Percentiles rank a stretch among this genome's conserved stretches.
Conservation (phyloP, 1,140 invertebrate species). For the Caerostris darwini region DNA sequence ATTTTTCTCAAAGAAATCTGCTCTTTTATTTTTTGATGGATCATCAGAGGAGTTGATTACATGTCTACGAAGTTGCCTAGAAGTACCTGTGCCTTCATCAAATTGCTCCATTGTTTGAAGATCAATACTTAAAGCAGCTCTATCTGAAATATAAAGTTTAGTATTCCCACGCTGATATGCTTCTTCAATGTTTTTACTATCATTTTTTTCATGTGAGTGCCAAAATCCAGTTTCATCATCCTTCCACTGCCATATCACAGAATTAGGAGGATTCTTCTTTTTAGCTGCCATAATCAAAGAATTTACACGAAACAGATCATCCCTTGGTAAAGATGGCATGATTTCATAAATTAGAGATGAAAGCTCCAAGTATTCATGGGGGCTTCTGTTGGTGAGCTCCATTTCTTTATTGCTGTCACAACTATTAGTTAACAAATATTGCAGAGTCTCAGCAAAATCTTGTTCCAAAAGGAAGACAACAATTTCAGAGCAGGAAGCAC, state of each 20-base stretch:
- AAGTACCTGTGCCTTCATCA: slow-evolving; percentile 89
- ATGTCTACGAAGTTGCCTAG: slow-evolving; percentile 91
- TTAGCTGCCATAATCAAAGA: slow-evolving; percentile 88
- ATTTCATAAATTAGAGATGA: slow-evolving; percentile 95
- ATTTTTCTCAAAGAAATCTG: slow-evolving; percentile 86
- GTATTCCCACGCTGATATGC: slow-evolving; percentile 96
- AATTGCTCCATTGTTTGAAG: slow-evolving; percentile 98
- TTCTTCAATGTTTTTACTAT: slow-evolving; percentile 92
- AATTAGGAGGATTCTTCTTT: slow-evolving; percentile 83
- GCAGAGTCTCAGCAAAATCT: slow-evolving; percentile 96
- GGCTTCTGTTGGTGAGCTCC: slow-evolving; percentile 90
- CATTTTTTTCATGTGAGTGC: slow-evolving; percentile 88
- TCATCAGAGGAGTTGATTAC: slow-evolving; percentile 79
- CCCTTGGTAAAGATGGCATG: slow-evolving; percentile 95
- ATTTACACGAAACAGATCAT: slow-evolving; percentile 97
- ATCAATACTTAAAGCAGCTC: slow-evolving; percentile 96
- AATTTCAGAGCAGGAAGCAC: slow-evolving; percentile 94
- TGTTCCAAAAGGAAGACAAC: slow-evolving; percentile 94
- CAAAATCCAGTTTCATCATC: slow-evolving; percentile 89
- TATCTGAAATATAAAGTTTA: slow-evolving; percentile 90
- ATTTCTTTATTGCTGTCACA: slow-evolving; percentile 78
- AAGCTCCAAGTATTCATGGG: slow-evolving; percentile 97
- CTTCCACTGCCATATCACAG: slow-evolving; percentile 96
- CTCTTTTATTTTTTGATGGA: slow-evolving; percentile 80
- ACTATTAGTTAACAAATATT: slow-evolving; percentile 92